Conservation (phyloP, 1,140 invertebrate genomes). For the Muscidifurax raptorellus region DNA sequence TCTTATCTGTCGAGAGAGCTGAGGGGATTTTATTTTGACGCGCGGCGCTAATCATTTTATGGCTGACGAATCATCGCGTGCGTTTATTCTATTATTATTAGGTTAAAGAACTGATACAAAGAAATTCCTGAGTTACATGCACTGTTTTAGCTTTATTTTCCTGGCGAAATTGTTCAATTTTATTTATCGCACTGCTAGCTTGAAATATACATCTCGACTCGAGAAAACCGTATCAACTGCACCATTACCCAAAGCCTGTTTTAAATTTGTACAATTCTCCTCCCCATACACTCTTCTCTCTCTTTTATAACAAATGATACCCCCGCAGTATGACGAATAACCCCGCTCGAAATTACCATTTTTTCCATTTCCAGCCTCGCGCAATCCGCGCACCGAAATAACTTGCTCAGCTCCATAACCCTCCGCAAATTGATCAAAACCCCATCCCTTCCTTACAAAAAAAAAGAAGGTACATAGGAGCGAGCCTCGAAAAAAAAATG, state of each 20-base stretch:
- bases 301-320: background rate
- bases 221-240: background rate
- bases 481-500: background rate
- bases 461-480: background rate
- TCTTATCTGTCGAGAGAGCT: background rate
- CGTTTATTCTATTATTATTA: background rate
- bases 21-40: background rate
- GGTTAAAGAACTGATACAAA: background rate
- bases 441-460: background rate
- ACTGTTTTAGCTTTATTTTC: background rate
- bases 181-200: background rate
- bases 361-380: background rate
- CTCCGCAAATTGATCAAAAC: constrained; percentile 4
- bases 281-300: no score
- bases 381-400: background rate
- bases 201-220: background rate
- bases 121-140: background rate
- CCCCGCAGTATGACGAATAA: background rate
- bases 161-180: background rate
- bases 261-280: background rate
- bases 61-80: background rate
- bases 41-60: background rate
- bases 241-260: background rate
- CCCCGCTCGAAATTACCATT: constrained; percentile 4
- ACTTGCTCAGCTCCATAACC: background rate